Evolutionary conservation across 2,797 vertebrate genomes (phyloP).

Genomic region (Sebastolobus altivelis): DNA sequence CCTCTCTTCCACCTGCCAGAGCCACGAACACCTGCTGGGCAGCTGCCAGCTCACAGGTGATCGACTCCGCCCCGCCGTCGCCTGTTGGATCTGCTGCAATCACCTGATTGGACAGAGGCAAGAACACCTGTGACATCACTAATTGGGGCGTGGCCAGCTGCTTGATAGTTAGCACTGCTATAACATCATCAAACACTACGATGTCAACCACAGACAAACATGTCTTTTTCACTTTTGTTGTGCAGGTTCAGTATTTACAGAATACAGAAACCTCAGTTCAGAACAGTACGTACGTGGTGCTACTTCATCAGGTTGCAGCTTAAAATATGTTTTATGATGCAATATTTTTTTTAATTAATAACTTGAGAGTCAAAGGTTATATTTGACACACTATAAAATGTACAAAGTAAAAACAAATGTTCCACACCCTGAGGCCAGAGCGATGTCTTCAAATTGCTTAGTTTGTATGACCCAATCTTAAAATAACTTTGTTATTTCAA

Average conservation of each 20-base stretch:
- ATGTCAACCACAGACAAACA: not conserved
- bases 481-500: not conserved
- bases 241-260: not conserved
- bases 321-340: not conserved
- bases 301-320: not conserved
- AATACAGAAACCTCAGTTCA: not conserved
- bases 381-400: not conserved
- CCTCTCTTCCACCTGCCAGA: slow-evolving; percentile 78
- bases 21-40: slow-evolving; percentile 88
- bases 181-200: no score
- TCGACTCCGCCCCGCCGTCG: slow-evolving; percentile 65
- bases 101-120: slow-evolving; percentile 76
- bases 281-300: not conserved
- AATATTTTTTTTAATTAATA: not conserved
- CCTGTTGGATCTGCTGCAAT: slow-evolving; percentile 70
- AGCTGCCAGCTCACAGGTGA: slow-evolving; percentile 72
- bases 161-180: not conserved
- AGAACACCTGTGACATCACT: not conserved
- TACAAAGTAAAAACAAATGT: not conserved
- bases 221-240: not conserved
- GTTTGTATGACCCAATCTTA: not conserved
- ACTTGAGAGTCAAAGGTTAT: not conserved
- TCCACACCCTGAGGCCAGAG: not conserved
- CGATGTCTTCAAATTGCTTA: not conserved
- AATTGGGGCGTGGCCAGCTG: not conserved